Base-by-base conservation (phyloP, 1,140 invertebrate species). In the Kradibia gibbosae region DNA sequence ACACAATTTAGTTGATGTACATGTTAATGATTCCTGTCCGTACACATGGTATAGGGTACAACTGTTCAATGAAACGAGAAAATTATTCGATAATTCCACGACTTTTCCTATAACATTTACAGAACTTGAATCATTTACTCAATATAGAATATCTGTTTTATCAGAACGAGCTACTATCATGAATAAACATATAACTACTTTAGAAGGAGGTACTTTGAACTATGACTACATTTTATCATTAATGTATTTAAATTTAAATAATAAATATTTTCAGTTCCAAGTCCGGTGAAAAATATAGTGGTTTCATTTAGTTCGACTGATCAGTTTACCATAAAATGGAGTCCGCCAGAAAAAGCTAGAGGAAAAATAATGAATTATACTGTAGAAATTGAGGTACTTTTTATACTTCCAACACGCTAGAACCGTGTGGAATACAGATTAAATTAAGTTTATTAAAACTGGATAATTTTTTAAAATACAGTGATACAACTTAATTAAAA, bases 331-430 rank as follows among this genome's bases (percentile, higher is more conserved):
- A 1, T 79, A 34, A 22, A 8, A 17, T 82, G 81, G 81, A 57
- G 34, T 5, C 34, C 45, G 28, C 81, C 81, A 25, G 28, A 55
- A 0, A 79, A 57, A 15, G 5, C 57, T 15, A 78, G 34, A 31
- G 81, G 81, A 22, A 82, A 67, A 79, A 67, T 82, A n/a, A 28
- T 70, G 4, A 82, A 82, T 50, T 82, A 82, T 25, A 82, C 81
- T 10, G 22, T 65, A 8, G 81, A 75, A 75, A 75, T 82, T n/a
- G 11, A 76, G 62, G 81, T 82, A 82, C 0, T 7, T 72, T 39
- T 67, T 55, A n/a, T 53, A 10, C 50, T 17, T 53, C 13, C 4
- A 53, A n/a, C n/a, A n/a, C n/a, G n/a, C n/a, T n/a, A n/a, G n/a
- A n/a, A n/a, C n/a, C n/a, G n/a, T n/a, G n/a, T n/a, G n/a, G n/a